These are phyloP conservation scores for Tonatia bakeri DNA, from an alignment of 2,113 vertebrate species.

Conservation along the genomic window DNA sequence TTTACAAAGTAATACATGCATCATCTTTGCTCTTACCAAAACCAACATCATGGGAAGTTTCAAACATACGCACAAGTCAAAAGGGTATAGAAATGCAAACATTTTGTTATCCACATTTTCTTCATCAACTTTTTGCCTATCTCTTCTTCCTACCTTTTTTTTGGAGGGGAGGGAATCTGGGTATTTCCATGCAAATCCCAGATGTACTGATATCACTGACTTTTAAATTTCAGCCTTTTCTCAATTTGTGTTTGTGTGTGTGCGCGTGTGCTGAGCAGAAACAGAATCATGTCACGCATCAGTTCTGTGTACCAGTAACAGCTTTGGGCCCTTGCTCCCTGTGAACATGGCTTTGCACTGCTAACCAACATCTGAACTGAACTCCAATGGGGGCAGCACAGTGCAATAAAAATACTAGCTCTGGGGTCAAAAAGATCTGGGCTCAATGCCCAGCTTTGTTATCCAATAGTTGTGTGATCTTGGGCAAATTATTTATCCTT, in stretches of 20 bases:
- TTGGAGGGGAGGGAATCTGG: neutral
- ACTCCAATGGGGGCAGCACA: neutral
- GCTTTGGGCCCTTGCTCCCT: neutral
- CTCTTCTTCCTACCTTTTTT: neutral
- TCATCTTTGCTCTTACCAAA: neutral
- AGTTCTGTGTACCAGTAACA: neutral
- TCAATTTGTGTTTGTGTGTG: neutral
- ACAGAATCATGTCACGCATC: neutral
- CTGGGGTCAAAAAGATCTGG: neutral
- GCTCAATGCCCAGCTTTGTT: neutral
- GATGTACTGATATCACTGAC: neutral
- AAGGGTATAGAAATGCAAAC: neutral
- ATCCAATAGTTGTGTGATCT: neutral
- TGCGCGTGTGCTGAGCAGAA: neutral
- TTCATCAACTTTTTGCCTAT: neutral
- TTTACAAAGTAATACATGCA: neutral
- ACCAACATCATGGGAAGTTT: neutral
- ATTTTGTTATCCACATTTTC: neutral
- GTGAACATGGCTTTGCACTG: neutral
- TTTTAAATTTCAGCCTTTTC: neutral
- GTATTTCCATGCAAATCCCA: constrained; percentile 1
- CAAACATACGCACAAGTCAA: neutral
- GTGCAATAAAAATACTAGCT: neutral
- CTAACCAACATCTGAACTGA: neutral
- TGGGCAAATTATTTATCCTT: neutral